A percentile compares a stretch with the other conserved stretches of the same genome.
These are phyloP conservation scores for Lydus trimaculatus DNA, from an alignment of 2,888 invertebrate genomes.

Conservation along the genomic window DNA sequence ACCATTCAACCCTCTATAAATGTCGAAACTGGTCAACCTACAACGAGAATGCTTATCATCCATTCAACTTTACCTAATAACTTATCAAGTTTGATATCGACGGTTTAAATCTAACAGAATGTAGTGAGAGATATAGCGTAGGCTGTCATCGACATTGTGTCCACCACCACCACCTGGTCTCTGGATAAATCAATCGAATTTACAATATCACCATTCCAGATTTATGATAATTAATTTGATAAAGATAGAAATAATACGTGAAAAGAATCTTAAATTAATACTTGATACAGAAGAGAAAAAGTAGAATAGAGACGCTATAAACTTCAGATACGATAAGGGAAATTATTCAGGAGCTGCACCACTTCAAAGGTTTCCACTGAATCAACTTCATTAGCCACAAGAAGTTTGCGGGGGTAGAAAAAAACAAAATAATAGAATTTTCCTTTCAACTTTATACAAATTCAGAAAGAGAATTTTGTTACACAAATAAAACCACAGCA, in stretches of 20 bases:
- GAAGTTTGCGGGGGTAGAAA: background rate
- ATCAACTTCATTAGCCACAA: background rate
- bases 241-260: background rate
- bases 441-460: background rate
- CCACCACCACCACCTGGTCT: background rate
- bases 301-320: background rate
- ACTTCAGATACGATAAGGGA: background rate
- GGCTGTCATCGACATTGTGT: background rate
- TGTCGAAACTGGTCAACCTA: conserved; percentile 2
- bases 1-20: background rate
- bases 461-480: background rate
- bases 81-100: background rate
- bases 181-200: background rate
- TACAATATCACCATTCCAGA: background rate
- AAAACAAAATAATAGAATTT: background rate
- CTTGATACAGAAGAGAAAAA: background rate
- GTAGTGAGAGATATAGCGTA: no score
- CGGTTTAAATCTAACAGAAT: background rate
- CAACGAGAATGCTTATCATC: background rate
- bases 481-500: background rate
- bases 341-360: background rate
- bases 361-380: background rate
- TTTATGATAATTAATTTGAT: background rate
- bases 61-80: background rate
- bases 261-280: background rate